These are phyloP conservation scores for Epinephelus cyanopodus DNA, from an alignment of 2,113 vertebrate species.

Conservation along the genomic window DNA sequence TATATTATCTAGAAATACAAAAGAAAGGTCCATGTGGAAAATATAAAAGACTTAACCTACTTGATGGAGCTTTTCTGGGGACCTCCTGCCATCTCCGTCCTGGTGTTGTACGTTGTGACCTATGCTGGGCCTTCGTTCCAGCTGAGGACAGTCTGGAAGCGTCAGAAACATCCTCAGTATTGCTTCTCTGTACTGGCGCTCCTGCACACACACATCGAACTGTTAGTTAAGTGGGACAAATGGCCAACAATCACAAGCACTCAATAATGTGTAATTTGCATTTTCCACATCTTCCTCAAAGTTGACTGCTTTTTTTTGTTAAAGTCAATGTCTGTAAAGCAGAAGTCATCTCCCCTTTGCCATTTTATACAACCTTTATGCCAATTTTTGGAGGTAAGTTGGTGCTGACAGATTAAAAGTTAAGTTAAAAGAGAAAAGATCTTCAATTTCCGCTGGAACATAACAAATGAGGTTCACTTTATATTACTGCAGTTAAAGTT, in stretches of 20 bases:
- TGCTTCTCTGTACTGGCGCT: constrained; percentile 88
- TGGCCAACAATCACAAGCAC: neutral
- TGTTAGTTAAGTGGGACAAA: constrained; percentile 5
- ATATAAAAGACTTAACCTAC: constrained; percentile 82
- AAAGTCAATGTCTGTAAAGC: neutral
- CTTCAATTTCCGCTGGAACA: neutral
- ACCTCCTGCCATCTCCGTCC: constrained; percentile 72
- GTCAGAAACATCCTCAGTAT: constrained; percentile 83
- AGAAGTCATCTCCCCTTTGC: neutral
- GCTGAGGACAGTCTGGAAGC: constrained; percentile 75
- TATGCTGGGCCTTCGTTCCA: constrained; percentile 75
- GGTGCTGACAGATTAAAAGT: neutral
- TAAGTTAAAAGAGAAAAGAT: neutral
- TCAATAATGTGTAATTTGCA: neutral
- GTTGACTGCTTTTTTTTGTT: neutral
- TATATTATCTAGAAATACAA: neutral
- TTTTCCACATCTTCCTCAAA: neutral
- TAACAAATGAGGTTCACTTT: neutral
- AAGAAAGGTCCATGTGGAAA: neutral
- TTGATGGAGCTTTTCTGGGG: constrained; percentile 84
- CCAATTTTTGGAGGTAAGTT: neutral
- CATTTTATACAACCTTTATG: neutral
- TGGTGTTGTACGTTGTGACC: constrained; percentile 67
- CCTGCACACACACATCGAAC: constrained; percentile 77
- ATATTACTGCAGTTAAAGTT: neutral